Percentiles rank a stretch among this genome's conserved stretches.
These are phyloP conservation scores for Microctonus brassicae DNA, from an alignment of 2,888 invertebrate genomes.

Conservation along the genomic window DNA sequence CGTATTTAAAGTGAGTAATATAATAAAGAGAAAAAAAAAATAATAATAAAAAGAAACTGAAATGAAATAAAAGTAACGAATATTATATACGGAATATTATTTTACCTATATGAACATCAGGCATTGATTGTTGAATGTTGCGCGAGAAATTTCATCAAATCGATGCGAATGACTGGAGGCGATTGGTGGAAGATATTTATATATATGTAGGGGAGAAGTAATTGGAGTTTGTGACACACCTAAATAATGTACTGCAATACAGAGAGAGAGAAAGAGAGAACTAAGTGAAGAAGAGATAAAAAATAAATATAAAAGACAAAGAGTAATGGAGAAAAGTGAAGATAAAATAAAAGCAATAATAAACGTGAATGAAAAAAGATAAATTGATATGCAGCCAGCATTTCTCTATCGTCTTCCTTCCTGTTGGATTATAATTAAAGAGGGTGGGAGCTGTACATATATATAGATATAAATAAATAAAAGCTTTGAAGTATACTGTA, in stretches of 20 bases:
- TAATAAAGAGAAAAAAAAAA: not conserved
- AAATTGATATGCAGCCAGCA: slow-evolving; percentile 60
- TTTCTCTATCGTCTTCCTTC: slow-evolving; percentile 63
- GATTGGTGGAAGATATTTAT: slow-evolving; percentile 11
- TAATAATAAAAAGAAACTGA: not conserved
- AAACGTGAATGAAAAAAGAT: slow-evolving; percentile 25
- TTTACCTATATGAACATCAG: too few species aligned
- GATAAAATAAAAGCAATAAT: not conserved
- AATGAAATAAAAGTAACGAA: not conserved
- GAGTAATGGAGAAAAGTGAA: not conserved
- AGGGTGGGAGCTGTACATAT: slow-evolving; percentile 13
- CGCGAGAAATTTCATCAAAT: slow-evolving; percentile 28
- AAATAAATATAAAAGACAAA: not conserved
- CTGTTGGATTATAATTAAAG: slow-evolving; percentile 49
- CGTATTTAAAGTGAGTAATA: not conserved
- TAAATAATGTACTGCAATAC: slow-evolving; percentile 35
- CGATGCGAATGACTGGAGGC: slow-evolving; percentile 34
- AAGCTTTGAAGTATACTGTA: slow-evolving; percentile 43
- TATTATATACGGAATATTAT: too few species aligned
- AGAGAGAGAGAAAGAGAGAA: not conserved
- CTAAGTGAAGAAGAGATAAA: not conserved
- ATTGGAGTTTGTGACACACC: slow-evolving; percentile 39
- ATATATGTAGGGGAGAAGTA: slow-evolving; percentile 24
- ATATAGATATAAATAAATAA: too few species aligned
- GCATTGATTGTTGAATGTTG: slow-evolving; percentile 4